phyloP scores from a whole-genome alignment of 2,113 vertebrate genomes.

The Phoxinus phoxinus region DNA sequence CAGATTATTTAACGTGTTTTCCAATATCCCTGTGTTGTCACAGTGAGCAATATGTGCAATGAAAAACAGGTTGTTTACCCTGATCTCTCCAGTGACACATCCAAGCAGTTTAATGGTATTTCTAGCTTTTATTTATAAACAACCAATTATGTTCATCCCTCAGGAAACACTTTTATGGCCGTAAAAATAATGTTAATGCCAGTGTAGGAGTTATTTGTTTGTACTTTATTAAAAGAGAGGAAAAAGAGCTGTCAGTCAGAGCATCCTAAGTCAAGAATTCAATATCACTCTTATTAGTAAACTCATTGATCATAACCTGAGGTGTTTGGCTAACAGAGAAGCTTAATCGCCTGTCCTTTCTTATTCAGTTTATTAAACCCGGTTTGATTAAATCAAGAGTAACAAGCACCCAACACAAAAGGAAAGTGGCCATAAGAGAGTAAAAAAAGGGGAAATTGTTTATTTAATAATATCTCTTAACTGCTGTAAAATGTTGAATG shows the following conservation, averaged over 20 bases:
- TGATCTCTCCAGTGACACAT: slow-evolving; percentile 65
- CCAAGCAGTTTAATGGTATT: slow-evolving; percentile 49
- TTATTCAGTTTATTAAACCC: background rate
- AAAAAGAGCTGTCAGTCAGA: slow-evolving; percentile 29
- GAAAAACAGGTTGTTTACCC: slow-evolving; percentile 66
- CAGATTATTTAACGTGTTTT: slow-evolving; percentile 8
- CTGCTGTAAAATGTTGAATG: background rate
- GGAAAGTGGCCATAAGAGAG: background rate
- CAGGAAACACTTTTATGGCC: slow-evolving; percentile 24
- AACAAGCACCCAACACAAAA: background rate
- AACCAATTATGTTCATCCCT: slow-evolving; percentile 9
- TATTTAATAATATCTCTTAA: background rate
- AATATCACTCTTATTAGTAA: slow-evolving; percentile 25
- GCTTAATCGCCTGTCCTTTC: slow-evolving; percentile 10
- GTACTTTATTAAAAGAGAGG: slow-evolving; percentile 9
- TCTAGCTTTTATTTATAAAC: slow-evolving; percentile 23
- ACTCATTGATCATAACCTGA: slow-evolving; percentile 22
- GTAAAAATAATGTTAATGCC: slow-evolving; percentile 18
- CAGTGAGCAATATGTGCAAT: slow-evolving; percentile 67
- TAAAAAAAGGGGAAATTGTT: background rate
- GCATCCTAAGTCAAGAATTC: slow-evolving; percentile 6
- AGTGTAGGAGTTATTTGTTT: slow-evolving; percentile 28
- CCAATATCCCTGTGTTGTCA: slow-evolving; percentile 59
- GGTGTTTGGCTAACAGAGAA: background rate
- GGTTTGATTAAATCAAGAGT: background rate